Evolutionary conservation across 30 jellyfish, hydroid and myxozoan species (phyloP).

Genomic region (Rhopilema esculentum): DNA sequence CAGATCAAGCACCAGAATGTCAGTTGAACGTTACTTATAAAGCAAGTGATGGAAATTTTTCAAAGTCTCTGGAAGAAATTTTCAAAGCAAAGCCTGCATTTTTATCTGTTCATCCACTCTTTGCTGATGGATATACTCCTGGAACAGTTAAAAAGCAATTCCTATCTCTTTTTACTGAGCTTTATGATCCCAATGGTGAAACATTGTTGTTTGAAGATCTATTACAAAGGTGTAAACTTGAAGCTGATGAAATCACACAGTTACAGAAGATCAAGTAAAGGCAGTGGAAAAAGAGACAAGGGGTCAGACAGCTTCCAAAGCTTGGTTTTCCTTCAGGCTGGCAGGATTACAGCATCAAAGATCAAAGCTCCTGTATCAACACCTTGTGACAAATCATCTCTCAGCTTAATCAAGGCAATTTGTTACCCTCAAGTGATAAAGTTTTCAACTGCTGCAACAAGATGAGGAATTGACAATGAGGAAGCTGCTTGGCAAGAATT

Average conservation of each 20-base stretch:
- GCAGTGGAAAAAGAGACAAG: conserved; percentile 27
- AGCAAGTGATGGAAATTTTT: too few species aligned
- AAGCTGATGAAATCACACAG: background rate
- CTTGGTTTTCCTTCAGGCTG: conserved; percentile 5
- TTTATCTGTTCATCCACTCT: too few species aligned
- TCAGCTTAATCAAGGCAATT: conserved; percentile 16
- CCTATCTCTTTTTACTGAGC: too few species aligned
- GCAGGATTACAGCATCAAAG: conserved; percentile 21
- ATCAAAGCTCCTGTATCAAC: conserved; percentile 17
- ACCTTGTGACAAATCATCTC: conserved; percentile 7
- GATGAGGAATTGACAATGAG: conserved; percentile 22
- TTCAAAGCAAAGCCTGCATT: too few species aligned
- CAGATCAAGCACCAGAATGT: too few species aligned
- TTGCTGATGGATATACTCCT: too few species aligned
- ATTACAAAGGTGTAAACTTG: background rate
- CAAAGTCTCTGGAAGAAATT: too few species aligned
- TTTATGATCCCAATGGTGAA: too few species aligned
- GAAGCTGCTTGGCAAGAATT: conserved; percentile 14
- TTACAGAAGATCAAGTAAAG: background rate
- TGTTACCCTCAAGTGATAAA: conserved; percentile 10
- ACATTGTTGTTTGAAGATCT: background rate
- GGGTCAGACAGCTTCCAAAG: conserved; percentile 25
- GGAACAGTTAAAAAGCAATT: too few species aligned
- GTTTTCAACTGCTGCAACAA: conserved; percentile 24
- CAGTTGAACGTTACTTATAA: too few species aligned